phyloP scores from a whole-genome alignment of 1,140 invertebrate species.

The Temnothorax curvispinosus region DNA sequence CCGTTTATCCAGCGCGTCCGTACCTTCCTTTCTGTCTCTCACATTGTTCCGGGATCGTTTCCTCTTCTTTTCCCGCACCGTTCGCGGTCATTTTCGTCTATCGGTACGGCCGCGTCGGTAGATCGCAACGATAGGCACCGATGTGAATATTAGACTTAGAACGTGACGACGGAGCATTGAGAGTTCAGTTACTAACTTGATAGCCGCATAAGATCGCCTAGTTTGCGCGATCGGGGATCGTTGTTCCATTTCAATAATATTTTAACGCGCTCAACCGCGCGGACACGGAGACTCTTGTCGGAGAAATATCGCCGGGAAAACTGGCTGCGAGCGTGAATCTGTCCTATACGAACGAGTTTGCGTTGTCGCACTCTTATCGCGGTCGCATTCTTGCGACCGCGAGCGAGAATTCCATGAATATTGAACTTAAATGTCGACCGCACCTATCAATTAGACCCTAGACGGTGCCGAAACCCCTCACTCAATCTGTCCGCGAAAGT shows the following conservation, averaged over 20 bases:
- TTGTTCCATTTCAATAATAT: conserved; percentile 46
- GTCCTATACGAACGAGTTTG: conserved; percentile 16
- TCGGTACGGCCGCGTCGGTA: conserved; percentile 43
- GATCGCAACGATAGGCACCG: conserved; percentile 28
- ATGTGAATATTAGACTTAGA: conserved; percentile 31
- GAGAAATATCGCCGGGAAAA: background rate
- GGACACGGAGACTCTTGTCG: background rate
- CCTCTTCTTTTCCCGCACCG: conserved; percentile 4
- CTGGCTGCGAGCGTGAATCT: background rate
- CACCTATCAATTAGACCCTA: conserved; percentile 7
- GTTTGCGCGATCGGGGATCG: conserved; percentile 25
- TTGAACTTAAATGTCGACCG: background rate
- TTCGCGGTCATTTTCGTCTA: conserved; percentile 42
- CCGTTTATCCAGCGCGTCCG: conserved; percentile 24
- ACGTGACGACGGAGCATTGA: conserved; percentile 49
- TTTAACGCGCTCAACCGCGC: conserved; percentile 22
- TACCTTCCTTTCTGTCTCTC: background rate
- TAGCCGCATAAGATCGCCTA: conserved; percentile 43
- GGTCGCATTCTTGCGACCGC: conserved; percentile 3
- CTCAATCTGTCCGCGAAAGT: background rate
- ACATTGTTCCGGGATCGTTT: conserved; percentile 46
- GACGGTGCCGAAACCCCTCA: background rate
- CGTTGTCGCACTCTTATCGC: background rate
- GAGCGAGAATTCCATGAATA: conserved; percentile 20
- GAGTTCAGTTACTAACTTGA: conserved; percentile 59